Conservation (phyloP, 2,797 vertebrate species). For the Esox masquinongy region DNA sequence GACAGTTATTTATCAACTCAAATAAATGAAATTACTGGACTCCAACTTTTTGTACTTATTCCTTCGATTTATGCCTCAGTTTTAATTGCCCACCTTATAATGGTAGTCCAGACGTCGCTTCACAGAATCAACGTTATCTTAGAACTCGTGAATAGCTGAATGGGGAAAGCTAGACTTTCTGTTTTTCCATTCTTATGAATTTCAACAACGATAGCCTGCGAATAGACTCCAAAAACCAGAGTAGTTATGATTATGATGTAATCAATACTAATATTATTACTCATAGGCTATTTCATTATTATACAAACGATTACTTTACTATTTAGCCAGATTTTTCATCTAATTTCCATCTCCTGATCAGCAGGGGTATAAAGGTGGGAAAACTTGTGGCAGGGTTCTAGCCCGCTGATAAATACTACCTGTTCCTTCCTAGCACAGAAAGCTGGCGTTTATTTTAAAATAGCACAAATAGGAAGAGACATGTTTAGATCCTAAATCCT, state of each 20-base stretch:
- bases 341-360: background rate
- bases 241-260: background rate
- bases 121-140: background rate
- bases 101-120: background rate
- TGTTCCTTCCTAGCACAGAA: slow-evolving; percentile 38
- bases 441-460: slow-evolving; percentile 71
- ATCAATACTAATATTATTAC: background rate
- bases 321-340: background rate
- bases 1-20: background rate
- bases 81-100: background rate
- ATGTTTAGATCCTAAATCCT: slow-evolving; percentile 76
- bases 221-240: no score
- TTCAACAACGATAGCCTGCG: no score
- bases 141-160: no score
- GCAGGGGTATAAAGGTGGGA: background rate
- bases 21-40: background rate
- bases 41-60: background rate
- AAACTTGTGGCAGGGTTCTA: background rate
- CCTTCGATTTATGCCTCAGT: background rate
- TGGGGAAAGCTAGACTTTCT: no score
- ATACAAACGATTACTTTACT: background rate
- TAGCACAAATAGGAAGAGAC: slow-evolving; percentile 73
- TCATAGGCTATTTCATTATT: background rate
- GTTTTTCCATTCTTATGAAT: no score
- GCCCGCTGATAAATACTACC: slow-evolving; percentile 30